phyloP scores from a whole-genome alignment of 2,797 vertebrate species.

The Onychomys torridus region DNA sequence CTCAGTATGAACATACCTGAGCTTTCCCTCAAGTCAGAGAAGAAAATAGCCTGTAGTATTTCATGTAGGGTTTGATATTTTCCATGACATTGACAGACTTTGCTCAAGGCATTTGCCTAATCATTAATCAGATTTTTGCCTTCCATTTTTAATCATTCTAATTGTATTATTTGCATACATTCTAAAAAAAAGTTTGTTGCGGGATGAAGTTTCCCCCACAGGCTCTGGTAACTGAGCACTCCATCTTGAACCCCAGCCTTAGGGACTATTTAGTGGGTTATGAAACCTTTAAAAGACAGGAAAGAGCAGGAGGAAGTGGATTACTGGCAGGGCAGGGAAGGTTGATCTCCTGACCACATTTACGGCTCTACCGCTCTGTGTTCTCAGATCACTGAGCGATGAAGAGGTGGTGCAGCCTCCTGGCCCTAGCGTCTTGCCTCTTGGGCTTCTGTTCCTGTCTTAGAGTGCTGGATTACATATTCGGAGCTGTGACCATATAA shows the following conservation, averaged over 20 bases:
- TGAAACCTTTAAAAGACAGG: background rate
- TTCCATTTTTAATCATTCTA: background rate
- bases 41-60: background rate
- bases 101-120: background rate
- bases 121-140: background rate
- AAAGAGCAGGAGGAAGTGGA: background rate
- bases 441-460: background rate
- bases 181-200: background rate
- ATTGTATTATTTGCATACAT: conserved; percentile 13
- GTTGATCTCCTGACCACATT: background rate
- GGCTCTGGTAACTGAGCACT: background rate
- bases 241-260: background rate
- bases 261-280: too few relatives aligned
- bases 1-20: background rate
- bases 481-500: background rate
- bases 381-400: background rate
- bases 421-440: background rate
- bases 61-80: background rate
- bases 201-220: background rate
- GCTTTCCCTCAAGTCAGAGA: background rate
- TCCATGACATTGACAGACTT: background rate
- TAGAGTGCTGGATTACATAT: background rate
- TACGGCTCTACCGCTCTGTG: background rate
- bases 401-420: background rate
- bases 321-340: background rate